Base-by-base conservation (phyloP, 2,113 vertebrate genomes). In the Hiodon alosoides region DNA sequence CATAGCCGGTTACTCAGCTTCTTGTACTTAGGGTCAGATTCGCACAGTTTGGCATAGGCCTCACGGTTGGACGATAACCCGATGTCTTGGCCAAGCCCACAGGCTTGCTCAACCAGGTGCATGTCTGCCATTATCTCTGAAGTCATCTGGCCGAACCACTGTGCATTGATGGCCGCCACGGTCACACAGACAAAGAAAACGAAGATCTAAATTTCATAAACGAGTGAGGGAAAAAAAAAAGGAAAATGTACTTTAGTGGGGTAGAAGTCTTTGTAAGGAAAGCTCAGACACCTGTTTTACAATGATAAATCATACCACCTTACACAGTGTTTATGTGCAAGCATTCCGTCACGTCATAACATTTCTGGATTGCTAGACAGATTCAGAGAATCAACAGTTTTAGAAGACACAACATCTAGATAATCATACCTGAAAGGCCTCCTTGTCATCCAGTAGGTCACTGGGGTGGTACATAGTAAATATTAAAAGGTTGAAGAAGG, bases 401-500 rank as follows among this genome's bases (percentile, higher is more conserved):
- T 2, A 52, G 11, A 31, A 14, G n/a, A 71, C 16, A 64, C 5
- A 55, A 66, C 4, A 7, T 10, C 10, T 48, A 17, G 51, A 3
- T 7, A 0, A 5, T 16, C 59, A 0, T 83, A 93, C 93, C 91
- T 94, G 92, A 51, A 87, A 82, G 0, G 57, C 76, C 75, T 95
- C 89, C 53, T 89, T 83, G 0, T 93, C 84, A 4, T 86, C 72
- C 70, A 94, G 81, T 78, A 78, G 69, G 81, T 93, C 85, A 0
- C 87, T 87, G 78, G 91, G 91, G 62, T 94, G 92, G 74, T 87
- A 87, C 77, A 90, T 79, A 2, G 92, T 86, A 47, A 90, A 94
- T 11, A 94, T 87, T 0, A 89, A 82, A 71, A 93, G 92, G 83
- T 91, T 94, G 79, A 93, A 83, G 88, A 94, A 94, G 55, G 94